Base-by-base conservation (phyloP, 2,113 vertebrate species). In the Rhinogobius similis region DNA sequence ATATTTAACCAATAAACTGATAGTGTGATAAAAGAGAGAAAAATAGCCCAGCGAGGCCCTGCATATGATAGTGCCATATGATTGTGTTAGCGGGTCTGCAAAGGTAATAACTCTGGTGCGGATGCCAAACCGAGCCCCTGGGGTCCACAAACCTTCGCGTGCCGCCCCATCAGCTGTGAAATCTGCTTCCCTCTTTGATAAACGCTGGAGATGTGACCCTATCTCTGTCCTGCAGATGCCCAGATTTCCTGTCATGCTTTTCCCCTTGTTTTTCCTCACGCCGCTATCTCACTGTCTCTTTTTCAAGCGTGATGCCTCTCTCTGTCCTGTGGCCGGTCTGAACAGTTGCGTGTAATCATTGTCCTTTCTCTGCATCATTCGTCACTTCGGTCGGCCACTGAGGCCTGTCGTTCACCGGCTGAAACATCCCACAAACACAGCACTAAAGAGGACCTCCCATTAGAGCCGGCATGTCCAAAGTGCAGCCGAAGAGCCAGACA, bases 211-310 rank as follows among this genome's bases (percentile, higher is more conserved):
- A 91, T 90, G 85, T 91, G 92, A 91, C 89, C 90, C 90, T 92
- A 92, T 93, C 92, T 91, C 87, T 87, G 87, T 86, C 84, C 88
- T 78, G 84, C 90, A 92, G 92, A 92, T 91, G 89, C 84, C 86
- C 83, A 91, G 90, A 92, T 92, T 91, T 89, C 90, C 90, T 89
- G 84, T 90, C 83, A 89, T 83, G 84, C 82, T 82, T 83, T 85
- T 85, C 55, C 67, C 69, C 72, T 77, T 75, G 78, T 81, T 82
- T 88, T 85, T 76, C 64, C 67, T 61, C 68, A 39, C 73, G 39
- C 27, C 27, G 55, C 55, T 58, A 52, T 27, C 29, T 13, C 64
- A 12, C 52, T 26, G 65, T 48, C 24, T 11, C 70, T 26, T 80
- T 83, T 81, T 63, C 61, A 76, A 68, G 82, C 85, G 72, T 72